phyloP scores from a whole-genome alignment of 2,113 vertebrate genomes.

The Callipepla squamata region DNA sequence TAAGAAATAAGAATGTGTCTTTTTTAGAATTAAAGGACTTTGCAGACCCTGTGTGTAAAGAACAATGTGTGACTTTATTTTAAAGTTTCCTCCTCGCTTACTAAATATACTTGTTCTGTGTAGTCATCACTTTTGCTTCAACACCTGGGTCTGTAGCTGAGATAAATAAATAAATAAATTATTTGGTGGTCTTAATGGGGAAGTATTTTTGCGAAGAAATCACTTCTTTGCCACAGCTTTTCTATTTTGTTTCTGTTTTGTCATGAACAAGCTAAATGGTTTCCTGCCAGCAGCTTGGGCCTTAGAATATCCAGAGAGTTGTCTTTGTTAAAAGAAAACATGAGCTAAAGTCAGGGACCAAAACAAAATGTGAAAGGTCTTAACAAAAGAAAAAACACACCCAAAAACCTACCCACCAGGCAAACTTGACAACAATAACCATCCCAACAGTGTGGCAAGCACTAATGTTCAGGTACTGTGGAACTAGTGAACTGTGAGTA shows the following conservation, averaged over 20 bases:
- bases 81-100: constrained; percentile 31
- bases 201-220: constrained; percentile 61
- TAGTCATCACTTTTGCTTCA: constrained; percentile 48
- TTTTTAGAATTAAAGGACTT: background rate
- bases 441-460: background rate
- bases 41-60: background rate
- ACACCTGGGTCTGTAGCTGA: background rate
- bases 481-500: background rate
- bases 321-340: background rate
- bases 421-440: background rate
- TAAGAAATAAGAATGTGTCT: background rate
- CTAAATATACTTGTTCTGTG: background rate
- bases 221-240: constrained; percentile 29
- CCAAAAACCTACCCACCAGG: too few species aligned
- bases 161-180: too few species aligned
- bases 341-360: background rate
- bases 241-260: constrained; percentile 55
- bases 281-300: background rate
- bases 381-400: background rate
- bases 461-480: background rate
- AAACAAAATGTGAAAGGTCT: background rate
- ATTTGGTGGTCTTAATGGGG: constrained; percentile 19
- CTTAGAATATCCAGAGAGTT: background rate
- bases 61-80: background rate
- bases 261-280: constrained; percentile 29